Evolutionary conservation across 2,888 invertebrate genomes (phyloP).

Genomic region (Drosophila prostipennis): DNA sequence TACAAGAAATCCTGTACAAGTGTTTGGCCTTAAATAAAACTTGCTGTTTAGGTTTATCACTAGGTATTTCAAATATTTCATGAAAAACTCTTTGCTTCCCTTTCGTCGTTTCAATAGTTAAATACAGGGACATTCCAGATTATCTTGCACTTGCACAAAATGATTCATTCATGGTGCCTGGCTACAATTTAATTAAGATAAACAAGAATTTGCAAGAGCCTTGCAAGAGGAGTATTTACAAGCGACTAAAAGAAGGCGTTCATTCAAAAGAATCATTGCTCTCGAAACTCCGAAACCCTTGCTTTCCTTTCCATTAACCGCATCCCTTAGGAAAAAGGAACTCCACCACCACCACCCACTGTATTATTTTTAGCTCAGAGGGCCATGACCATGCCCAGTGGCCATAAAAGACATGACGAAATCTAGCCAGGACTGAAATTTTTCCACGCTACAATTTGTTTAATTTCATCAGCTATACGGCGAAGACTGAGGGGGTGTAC

Average conservation of each 20-base stretch:
- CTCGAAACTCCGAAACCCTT: neutral
- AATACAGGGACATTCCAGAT: neutral
- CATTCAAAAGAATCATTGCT: neutral
- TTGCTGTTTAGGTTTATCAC: neutral
- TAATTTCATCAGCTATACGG: conserved; percentile 64
- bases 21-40: neutral
- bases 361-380: neutral
- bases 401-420: conserved; percentile 63
- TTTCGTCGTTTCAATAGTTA: neutral
- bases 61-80: neutral
- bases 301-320: neutral
- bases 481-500: conserved; percentile 19
- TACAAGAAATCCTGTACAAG: neutral
- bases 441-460: conserved; percentile 68
- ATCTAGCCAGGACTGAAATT: conserved; percentile 53
- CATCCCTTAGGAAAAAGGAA: neutral
- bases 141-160: conserved; percentile 8
- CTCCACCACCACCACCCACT: conserved; percentile 9
- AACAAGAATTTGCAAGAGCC: conserved; percentile 10
- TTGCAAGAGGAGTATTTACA: conserved; percentile 7
- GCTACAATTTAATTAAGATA: conserved; percentile 25
- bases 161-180: conserved; percentile 18
- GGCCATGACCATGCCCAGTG: conserved; percentile 29
- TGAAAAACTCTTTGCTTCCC: neutral
- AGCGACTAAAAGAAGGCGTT: neutral